phyloP scores from a whole-genome alignment of 2,888 invertebrate species.

The Rhagonycha fulva region DNA sequence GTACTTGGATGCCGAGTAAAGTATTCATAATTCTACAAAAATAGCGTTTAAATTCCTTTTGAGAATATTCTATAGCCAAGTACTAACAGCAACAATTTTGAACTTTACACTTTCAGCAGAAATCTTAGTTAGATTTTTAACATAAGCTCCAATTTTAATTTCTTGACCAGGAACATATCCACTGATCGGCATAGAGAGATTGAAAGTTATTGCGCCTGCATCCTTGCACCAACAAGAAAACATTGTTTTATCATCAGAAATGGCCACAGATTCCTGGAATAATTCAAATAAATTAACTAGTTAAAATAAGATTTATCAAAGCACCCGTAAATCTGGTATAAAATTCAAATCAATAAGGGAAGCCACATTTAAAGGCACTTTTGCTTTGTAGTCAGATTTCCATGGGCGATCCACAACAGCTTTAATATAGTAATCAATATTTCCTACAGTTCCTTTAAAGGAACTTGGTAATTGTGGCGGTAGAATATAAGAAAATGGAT shows the following conservation, averaged over 20 bases:
- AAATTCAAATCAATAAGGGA: slow-evolving; percentile 42
- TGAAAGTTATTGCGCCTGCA: slow-evolving; percentile 10
- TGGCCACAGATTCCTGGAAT: not conserved
- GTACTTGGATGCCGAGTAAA: slow-evolving; percentile 7
- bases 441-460: slow-evolving; percentile 40
- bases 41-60: not conserved
- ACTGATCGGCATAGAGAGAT: slow-evolving; percentile 37
- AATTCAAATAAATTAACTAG: not conserved
- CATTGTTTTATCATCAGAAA: slow-evolving; percentile 13
- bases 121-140: slow-evolving; percentile 69
- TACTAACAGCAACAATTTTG: slow-evolving; percentile 6
- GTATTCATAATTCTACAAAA: slow-evolving; percentile 14
- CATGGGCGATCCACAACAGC: slow-evolving; percentile 45
- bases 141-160: slow-evolving; percentile 70
- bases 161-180: slow-evolving; percentile 80
- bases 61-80: not conserved
- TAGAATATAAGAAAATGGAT: slow-evolving; percentile 42
- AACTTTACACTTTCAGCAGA: slow-evolving; percentile 10
- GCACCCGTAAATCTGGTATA: slow-evolving; percentile 22
- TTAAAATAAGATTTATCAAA: not conserved
- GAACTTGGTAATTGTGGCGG: slow-evolving; percentile 43
- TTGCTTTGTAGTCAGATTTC: slow-evolving; percentile 45
- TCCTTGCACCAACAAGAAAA: slow-evolving; percentile 21
- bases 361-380: slow-evolving; percentile 39
- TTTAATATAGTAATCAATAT: slow-evolving; percentile 39